phyloP scores from a whole-genome alignment of 1,140 invertebrate species.

The Lepidotrigona ventralis region DNA sequence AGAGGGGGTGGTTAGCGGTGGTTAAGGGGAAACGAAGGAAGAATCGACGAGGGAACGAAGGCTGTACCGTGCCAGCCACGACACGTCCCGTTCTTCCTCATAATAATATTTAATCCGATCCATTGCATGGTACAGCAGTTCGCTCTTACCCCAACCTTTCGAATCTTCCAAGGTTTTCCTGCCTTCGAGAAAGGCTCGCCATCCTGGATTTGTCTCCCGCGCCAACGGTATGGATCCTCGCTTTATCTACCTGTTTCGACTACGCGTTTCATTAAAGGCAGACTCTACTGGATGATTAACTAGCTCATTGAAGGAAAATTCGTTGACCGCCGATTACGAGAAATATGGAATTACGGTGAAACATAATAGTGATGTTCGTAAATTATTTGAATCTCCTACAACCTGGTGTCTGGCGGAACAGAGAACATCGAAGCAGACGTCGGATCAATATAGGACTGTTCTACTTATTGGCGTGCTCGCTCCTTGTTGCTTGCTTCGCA shows the following conservation, averaged over 20 bases:
- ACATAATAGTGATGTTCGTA: too few species aligned
- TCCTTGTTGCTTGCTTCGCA: too few species aligned
- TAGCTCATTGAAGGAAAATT: too few species aligned
- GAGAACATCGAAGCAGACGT: too few species aligned
- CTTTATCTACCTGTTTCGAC: not conserved
- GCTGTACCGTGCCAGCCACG: slow-evolving; percentile 56
- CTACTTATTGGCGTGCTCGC: too few species aligned
- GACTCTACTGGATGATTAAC: not conserved
- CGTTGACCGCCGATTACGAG: too few species aligned
- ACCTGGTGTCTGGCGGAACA: too few species aligned
- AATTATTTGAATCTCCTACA: too few species aligned
- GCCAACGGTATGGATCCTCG: not conserved
- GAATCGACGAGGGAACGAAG: slow-evolving; percentile 52
- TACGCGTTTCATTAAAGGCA: not conserved
- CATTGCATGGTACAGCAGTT: slow-evolving; percentile 76
- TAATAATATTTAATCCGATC: slow-evolving; percentile 79
- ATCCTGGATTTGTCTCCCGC: slow-evolving; percentile 49
- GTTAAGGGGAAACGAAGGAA: slow-evolving; percentile 46
- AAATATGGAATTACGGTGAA: too few species aligned
- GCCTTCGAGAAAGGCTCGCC: slow-evolving; percentile 38
- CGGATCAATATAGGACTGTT: too few species aligned
- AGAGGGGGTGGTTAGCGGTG: not conserved
- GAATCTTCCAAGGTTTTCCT: slow-evolving; percentile 71
- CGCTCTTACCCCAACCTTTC: slow-evolving; percentile 72
- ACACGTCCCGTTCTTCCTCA: slow-evolving; percentile 74